Evolutionary conservation across 2,888 invertebrate species (phyloP), one percentile per base, ranked within the genome.

Genomic region (Lasiommata megera): DNA sequence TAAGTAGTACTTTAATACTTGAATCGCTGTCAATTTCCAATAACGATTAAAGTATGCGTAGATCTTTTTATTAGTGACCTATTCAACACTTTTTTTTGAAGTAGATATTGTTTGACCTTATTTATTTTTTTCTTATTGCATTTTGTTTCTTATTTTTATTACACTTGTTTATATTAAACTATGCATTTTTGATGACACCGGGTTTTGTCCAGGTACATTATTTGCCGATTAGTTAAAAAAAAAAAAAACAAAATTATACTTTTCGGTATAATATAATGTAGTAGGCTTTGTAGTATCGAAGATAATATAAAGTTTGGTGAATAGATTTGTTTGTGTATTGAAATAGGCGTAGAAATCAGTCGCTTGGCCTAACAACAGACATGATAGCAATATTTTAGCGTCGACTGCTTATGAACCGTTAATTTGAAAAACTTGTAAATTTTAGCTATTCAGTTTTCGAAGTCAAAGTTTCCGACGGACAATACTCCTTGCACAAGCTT

Each of bases 11-110:
- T 31, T 6, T 11, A 31, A 41, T 6, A 14, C 29, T 14, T 29
- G 36, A 59, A 52, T 46, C 41, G 52, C 55, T 60, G 51, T 56
- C 59, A 56, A 60, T 60, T 56, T 60, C 36, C 34, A 44, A 7
- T 29, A 14, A 29, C 44, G 44, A 29, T 29, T 3, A 14, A 44
- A 44, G 44, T 44, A 18, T 36, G 18, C 36, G 50, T 50, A 36
- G 50, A 12, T 44, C 29, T 28, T 29, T 37, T 37, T 37, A 12
- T 34, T 34, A 34, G 34, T 34, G n/a, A 43, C 2, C 18, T 41
- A 23, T 23, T 41, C 0, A 18, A 43, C n/a, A n/a, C 11, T n/a
- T 43, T 43, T 43, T 43, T 1, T n/a, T n/a, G n/a, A 31, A 34
- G 34, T 34, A 43, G n/a, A 18, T 40, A 17, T 43, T 23, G 41